Conservation (phyloP, 2,888 invertebrate genomes). For the Temnothorax rugatulus region DNA sequence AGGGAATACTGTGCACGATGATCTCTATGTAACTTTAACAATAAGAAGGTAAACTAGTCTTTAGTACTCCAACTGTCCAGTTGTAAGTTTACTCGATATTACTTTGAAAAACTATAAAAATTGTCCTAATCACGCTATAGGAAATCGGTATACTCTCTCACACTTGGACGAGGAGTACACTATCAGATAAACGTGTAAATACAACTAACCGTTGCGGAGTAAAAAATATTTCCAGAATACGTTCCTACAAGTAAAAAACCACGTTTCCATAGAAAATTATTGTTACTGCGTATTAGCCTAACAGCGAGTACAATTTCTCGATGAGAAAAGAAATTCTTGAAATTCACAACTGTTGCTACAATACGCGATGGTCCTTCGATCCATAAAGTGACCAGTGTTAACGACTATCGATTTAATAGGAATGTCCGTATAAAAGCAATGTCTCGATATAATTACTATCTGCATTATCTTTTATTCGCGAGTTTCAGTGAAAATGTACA, state of each 20-base stretch:
- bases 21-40: slow-evolving; percentile 43
- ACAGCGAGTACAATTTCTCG: slow-evolving; percentile 31
- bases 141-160: slow-evolving; percentile 33
- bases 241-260: slow-evolving; percentile 42
- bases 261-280: slow-evolving; percentile 49
- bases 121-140: slow-evolving; percentile 43
- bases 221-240: slow-evolving; percentile 50
- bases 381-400: slow-evolving; percentile 7
- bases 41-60: slow-evolving; percentile 32
- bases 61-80: slow-evolving; percentile 34
- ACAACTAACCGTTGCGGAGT: slow-evolving; percentile 34
- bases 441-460: slow-evolving; percentile 35
- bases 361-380: neutral
- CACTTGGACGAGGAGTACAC: slow-evolving; percentile 9
- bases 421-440: slow-evolving; percentile 31
- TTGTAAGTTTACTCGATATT: slow-evolving; percentile 32
- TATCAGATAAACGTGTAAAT: slow-evolving; percentile 38
- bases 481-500: slow-evolving; percentile 42
- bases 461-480: slow-evolving; percentile 50
- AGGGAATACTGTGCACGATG: slow-evolving; percentile 41
- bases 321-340: slow-evolving; percentile 24
- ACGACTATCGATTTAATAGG: slow-evolving; percentile 34
- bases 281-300: slow-evolving; percentile 39
- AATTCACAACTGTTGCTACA: slow-evolving; percentile 18
- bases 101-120: slow-evolving; percentile 56